Conservation (phyloP, 2,113 vertebrate species). For the Trochalopteron elliotii region DNA sequence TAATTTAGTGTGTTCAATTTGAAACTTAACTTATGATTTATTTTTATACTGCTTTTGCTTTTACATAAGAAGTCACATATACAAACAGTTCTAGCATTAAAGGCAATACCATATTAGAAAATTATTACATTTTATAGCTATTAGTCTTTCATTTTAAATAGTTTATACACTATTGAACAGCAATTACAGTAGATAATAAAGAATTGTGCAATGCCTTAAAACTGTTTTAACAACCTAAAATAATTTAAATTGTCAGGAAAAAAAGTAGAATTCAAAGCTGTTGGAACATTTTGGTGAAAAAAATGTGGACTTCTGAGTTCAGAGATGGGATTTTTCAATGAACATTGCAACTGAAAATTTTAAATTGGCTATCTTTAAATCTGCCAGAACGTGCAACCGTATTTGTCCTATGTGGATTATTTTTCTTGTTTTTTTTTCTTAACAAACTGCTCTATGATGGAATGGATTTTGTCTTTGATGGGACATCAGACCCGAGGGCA, state of each 20-base stretch:
- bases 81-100: conserved; percentile 21
- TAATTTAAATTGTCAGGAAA: not conserved
- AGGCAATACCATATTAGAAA: conserved; percentile 29
- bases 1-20: conserved; percentile 24
- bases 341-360: not conserved
- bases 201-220: conserved; percentile 12
- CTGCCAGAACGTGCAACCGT: rapidly evolving
- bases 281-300: not conserved
- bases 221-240: not conserved
- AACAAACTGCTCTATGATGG: not conserved
- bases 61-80: conserved; percentile 24
- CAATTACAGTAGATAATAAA: conserved; percentile 20
- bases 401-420: not conserved
- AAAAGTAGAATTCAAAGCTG: not conserved
- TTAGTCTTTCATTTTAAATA: conserved; percentile 12
- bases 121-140: not conserved
- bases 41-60: conserved; percentile 27
- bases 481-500: not conserved
- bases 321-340: not conserved
- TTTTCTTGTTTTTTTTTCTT: not conserved
- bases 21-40: not conserved
- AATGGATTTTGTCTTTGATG: not conserved
- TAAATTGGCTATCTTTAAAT: not conserved
- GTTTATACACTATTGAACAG: conserved; percentile 41
- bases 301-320: not conserved